Evolutionary conservation across 2,797 vertebrate genomes (phyloP).

Genomic region (Poecilia gillii): DNA sequence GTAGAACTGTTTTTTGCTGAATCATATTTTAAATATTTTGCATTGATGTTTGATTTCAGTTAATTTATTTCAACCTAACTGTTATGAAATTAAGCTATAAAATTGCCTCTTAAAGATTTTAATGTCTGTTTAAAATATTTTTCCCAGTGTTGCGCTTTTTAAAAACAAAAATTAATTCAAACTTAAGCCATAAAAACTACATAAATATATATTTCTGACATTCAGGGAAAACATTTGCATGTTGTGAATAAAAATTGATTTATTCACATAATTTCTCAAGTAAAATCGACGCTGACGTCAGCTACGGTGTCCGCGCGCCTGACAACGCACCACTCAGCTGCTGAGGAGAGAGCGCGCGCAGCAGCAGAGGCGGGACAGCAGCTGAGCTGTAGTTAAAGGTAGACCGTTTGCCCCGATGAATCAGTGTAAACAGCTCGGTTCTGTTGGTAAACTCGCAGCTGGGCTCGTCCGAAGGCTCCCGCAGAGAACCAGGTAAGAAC

Average conservation of each 20-base stretch:
- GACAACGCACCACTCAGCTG: neutral
- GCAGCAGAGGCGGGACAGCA: neutral
- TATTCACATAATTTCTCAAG: neutral
- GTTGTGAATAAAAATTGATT: neutral
- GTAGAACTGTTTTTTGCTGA: neutral
- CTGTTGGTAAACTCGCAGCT: neutral
- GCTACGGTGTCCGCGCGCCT: neutral
- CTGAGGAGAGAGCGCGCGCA: neutral
- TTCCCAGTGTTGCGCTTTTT: neutral
- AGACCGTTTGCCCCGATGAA: neutral
- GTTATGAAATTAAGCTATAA: neutral
- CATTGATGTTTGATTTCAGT: neutral
- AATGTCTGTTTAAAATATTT: neutral
- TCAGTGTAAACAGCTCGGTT: neutral
- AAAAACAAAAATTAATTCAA: neutral
- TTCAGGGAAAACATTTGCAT: neutral
- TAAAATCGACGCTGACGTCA: slow-evolving; percentile 3
- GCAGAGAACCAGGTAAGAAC: slow-evolving; percentile 7
- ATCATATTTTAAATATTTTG: neutral
- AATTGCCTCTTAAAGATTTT: neutral
- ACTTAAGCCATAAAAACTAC: neutral
- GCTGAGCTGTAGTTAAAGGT: neutral
- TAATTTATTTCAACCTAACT: neutral
- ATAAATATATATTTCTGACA: neutral
- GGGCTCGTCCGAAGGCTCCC: neutral